Evolutionary conservation across 2,888 invertebrate species (phyloP).

Genomic region (Drosophila pseudotakahashii): DNA sequence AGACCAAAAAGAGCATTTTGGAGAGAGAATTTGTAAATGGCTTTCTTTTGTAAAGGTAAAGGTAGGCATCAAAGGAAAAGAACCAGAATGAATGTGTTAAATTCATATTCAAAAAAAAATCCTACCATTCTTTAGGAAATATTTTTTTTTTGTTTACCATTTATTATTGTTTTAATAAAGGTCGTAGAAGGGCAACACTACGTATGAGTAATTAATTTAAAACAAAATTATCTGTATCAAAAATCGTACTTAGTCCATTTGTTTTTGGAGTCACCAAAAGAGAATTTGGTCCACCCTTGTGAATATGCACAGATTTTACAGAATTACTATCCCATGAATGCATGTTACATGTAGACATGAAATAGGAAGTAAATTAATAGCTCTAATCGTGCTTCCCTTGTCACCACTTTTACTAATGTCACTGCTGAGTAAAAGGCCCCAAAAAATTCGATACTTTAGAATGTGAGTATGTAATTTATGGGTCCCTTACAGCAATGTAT

Average conservation of each 20-base stretch:
- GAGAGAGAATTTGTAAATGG: not conserved
- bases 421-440: slow-evolving; percentile 1
- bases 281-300: slow-evolving; percentile 8
- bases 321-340: slow-evolving; percentile 9
- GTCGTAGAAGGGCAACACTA: not conserved
- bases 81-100: not conserved
- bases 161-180: not conserved
- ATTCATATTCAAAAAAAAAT: not conserved
- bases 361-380: slow-evolving; percentile 6
- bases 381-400: slow-evolving; percentile 8
- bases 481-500: not conserved
- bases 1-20: not conserved
- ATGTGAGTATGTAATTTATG: not conserved
- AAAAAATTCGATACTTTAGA: not conserved
- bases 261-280: not conserved
- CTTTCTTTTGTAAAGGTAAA: not conserved
- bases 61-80: not conserved
- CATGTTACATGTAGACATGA: slow-evolving; percentile 7
- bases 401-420: slow-evolving; percentile 6
- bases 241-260: no score
- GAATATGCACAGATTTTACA: slow-evolving; percentile 17
- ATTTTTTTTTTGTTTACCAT: not conserved
- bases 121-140: not conserved
- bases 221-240: no score
- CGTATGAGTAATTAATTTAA: slow-evolving; percentile 3